Evolutionary conservation across 64 coral and sea anemone species (phyloP).

Genomic region (Montipora foliosa): DNA sequence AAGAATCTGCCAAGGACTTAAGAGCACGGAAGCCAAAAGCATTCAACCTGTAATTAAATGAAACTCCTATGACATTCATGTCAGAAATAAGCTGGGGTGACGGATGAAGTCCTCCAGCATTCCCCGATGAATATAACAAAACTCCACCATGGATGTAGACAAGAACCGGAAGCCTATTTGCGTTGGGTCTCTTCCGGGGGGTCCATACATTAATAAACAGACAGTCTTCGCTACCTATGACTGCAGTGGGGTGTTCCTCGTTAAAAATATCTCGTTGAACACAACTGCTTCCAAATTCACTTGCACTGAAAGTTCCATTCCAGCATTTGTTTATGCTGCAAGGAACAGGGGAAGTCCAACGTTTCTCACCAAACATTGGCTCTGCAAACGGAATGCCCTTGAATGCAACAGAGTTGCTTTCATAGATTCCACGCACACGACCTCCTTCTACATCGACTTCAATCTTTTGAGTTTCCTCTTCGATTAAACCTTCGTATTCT

Average conservation of each 20-base stretch:
- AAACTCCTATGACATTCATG: slow-evolving; percentile 53
- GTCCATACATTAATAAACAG: slow-evolving; percentile 84
- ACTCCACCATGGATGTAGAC: slow-evolving; percentile 72
- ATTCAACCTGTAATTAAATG: slow-evolving; percentile 73
- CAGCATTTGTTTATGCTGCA: slow-evolving; percentile 63
- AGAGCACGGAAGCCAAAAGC: slow-evolving; percentile 83
- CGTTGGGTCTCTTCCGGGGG: slow-evolving; percentile 23
- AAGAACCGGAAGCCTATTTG: slow-evolving; percentile 62
- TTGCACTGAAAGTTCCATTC: slow-evolving; percentile 68
- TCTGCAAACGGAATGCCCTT: slow-evolving; percentile 85
- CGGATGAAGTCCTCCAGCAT: slow-evolving; percentile 59
- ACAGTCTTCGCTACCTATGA: slow-evolving; percentile 81
- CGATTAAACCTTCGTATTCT: slow-evolving; percentile 12
- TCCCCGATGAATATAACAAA: slow-evolving; percentile 41
- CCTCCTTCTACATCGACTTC: slow-evolving; percentile 38
- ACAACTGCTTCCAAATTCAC: slow-evolving; percentile 63
- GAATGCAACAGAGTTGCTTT: slow-evolving; percentile 62
- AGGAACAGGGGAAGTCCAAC: slow-evolving; percentile 55
- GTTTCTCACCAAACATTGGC: not conserved
- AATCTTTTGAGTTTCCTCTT: not conserved
- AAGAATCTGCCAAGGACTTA: slow-evolving; percentile 26
- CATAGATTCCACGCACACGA: slow-evolving; percentile 32
- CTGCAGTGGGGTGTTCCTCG: not conserved
- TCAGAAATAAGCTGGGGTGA: slow-evolving; percentile 57
- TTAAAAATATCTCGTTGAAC: slow-evolving; percentile 28